Conservation (phyloP, 2,888 invertebrate species). For the Morpho deidamia region DNA sequence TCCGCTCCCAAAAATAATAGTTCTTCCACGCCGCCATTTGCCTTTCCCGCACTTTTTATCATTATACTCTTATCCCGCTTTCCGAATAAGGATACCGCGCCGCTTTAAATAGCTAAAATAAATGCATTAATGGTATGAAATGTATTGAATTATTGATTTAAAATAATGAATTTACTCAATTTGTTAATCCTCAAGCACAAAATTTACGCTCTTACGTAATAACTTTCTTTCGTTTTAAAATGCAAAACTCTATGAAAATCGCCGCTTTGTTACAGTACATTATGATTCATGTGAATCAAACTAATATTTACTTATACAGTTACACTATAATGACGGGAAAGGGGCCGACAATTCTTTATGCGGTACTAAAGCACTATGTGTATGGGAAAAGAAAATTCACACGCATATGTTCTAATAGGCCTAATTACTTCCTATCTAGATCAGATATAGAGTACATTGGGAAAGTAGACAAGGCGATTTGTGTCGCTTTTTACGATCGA, state of each 20-base stretch:
- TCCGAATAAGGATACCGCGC: too few relatives aligned
- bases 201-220: too few relatives aligned
- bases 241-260: not conserved
- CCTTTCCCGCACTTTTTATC: too few relatives aligned
- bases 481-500: slow-evolving; percentile 1
- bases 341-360: slow-evolving; percentile 13
- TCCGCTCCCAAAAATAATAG: too few relatives aligned
- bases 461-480: slow-evolving; percentile 10
- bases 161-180: too few relatives aligned
- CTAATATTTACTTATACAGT: not conserved
- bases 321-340: slow-evolving; percentile 16
- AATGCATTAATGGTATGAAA: too few relatives aligned
- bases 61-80: too few relatives aligned
- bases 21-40: too few relatives aligned
- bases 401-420: slow-evolving; percentile 29
- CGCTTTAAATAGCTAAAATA: too few relatives aligned
- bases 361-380: slow-evolving; percentile 11
- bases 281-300: not conserved
- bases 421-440: slow-evolving; percentile 36
- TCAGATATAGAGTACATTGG: slow-evolving; percentile 22
- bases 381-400: slow-evolving; percentile 24
- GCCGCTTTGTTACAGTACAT: not conserved
- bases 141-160: too few relatives aligned
- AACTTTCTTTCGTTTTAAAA: too few relatives aligned
- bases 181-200: too few relatives aligned